A percentile compares a stretch with the other conserved stretches of the same genome.
Conservation (phyloP, 1,140 invertebrate species). For the Watersipora subatra region DNA sequence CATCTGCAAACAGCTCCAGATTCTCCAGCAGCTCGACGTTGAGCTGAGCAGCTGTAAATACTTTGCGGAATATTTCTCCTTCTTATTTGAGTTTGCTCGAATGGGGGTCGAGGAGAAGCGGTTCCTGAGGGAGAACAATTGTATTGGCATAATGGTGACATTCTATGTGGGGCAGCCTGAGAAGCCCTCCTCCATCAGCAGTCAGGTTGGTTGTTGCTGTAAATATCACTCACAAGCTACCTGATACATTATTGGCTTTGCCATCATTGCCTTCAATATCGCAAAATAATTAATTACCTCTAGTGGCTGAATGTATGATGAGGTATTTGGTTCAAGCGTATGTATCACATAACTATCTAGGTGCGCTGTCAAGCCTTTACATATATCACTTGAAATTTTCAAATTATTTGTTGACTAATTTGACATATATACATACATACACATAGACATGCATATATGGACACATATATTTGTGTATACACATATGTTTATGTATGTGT, state of each 20-base stretch:
- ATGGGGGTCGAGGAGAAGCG: constrained; percentile 83
- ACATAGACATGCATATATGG: neutral
- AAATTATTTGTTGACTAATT: too few species aligned
- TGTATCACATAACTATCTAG: too few species aligned
- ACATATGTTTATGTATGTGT: neutral
- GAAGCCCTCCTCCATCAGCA: constrained; percentile 20
- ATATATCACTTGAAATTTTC: too few species aligned
- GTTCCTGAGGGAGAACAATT: constrained; percentile 69
- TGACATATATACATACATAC: neutral
- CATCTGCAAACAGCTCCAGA: neutral
- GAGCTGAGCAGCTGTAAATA: constrained; percentile 43
- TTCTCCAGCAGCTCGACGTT: neutral
- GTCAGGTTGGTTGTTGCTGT: constrained; percentile 18
- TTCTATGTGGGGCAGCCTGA: constrained; percentile 58
- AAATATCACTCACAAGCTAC: neutral
- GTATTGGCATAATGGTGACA: constrained; percentile 74
- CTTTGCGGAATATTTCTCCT: constrained; percentile 77
- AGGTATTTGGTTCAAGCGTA: too few species aligned
- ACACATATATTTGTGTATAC: neutral
- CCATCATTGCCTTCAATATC: too few species aligned
- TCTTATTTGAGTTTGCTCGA: constrained; percentile 81
- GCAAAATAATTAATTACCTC: too few species aligned
- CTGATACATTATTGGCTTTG: neutral
- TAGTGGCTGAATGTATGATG: too few species aligned
- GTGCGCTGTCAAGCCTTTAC: too few species aligned